Percentiles rank a stretch among this genome's conserved stretches.
Evolutionary conservation across 2,888 invertebrate species (phyloP).

Genomic region (Apantesis nais): DNA sequence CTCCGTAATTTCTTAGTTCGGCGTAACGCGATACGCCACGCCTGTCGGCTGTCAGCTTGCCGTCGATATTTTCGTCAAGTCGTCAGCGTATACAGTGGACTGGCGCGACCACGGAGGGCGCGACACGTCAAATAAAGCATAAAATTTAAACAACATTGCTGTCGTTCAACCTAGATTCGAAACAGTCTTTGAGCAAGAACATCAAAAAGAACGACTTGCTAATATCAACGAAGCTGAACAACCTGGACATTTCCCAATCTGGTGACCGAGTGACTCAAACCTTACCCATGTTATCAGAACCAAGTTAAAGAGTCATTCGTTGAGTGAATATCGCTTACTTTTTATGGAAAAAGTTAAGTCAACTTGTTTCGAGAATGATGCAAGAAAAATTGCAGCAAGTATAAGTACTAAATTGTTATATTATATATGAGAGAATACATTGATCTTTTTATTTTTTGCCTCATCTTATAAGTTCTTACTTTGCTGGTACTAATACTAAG

Average conservation of each 20-base stretch:
- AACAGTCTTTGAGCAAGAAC: slow-evolving; percentile 48
- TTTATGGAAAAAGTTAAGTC: slow-evolving; percentile 76
- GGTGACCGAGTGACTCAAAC: slow-evolving; percentile 56
- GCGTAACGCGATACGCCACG: slow-evolving; percentile 73
- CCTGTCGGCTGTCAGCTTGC: slow-evolving; percentile 68
- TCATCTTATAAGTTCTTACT: slow-evolving; percentile 61
- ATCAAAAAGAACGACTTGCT: slow-evolving; percentile 24
- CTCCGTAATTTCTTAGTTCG: slow-evolving; percentile 65
- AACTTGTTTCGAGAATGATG: slow-evolving; percentile 73
- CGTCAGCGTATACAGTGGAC: slow-evolving; percentile 55
- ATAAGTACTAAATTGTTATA: slow-evolving; percentile 43
- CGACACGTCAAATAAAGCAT: slow-evolving; percentile 71
- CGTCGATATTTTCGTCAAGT: slow-evolving; percentile 79
- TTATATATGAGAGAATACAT: slow-evolving; percentile 34
- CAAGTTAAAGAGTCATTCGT: slow-evolving; percentile 61
- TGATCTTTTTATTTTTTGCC: slow-evolving; percentile 44
- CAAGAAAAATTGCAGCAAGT: slow-evolving; percentile 57
- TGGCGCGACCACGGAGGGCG: too few relatives aligned
- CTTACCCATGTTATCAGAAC: slow-evolving; percentile 61
- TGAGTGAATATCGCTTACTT: slow-evolving; percentile 59
- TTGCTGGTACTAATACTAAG: slow-evolving; percentile 61
- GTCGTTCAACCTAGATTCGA: slow-evolving; percentile 38
- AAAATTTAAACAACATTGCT: slow-evolving; percentile 50
- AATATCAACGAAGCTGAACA: slow-evolving; percentile 38
- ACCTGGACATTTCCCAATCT: slow-evolving; percentile 54